Percentiles rank a stretch among this genome's conserved stretches.
phyloP scores from a whole-genome alignment of 2,113 vertebrate genomes.

The Pardalotus punctatus region DNA sequence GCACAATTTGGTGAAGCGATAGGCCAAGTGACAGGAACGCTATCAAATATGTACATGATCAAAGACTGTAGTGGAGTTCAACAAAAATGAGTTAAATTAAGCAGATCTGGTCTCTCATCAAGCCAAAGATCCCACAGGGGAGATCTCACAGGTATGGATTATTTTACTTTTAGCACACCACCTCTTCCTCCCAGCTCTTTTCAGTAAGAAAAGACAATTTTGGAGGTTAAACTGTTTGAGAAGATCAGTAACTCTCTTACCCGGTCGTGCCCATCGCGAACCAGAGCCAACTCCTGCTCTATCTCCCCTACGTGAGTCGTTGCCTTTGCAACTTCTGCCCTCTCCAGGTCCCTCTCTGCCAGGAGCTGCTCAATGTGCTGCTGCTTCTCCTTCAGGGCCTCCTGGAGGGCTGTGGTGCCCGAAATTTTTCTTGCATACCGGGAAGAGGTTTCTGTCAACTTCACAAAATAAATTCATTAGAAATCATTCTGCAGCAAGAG shows the following conservation, averaged over 20 bases:
- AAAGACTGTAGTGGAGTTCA: neutral
- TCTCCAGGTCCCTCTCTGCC: conserved; percentile 93
- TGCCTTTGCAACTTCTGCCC: conserved; percentile 95
- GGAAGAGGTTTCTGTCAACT: conserved; percentile 98
- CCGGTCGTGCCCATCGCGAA: conserved; percentile 93
- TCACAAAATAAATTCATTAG: conserved; percentile 50
- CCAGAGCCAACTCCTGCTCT: conserved; percentile 87
- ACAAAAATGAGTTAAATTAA: neutral
- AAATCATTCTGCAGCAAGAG: neutral
- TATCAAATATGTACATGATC: neutral
- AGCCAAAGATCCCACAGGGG: neutral
- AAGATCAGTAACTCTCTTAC: conserved; percentile 61
- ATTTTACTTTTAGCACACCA: neutral
- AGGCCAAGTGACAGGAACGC: neutral
- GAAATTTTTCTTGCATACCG: conserved; percentile 96
- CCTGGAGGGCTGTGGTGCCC: conserved; percentile 95
- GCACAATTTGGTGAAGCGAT: neutral
- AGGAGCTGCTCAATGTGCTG: conserved; percentile 98
- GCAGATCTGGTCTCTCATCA: neutral
- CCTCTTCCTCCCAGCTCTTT: neutral
- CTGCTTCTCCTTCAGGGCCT: conserved; percentile 98
- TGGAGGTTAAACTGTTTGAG: neutral
- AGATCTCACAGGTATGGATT: neutral
- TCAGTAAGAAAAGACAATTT: neutral
- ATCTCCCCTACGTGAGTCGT: conserved; percentile 94